phyloP scores from a whole-genome alignment of 2,113 vertebrate species.

The Alosa alosa region DNA sequence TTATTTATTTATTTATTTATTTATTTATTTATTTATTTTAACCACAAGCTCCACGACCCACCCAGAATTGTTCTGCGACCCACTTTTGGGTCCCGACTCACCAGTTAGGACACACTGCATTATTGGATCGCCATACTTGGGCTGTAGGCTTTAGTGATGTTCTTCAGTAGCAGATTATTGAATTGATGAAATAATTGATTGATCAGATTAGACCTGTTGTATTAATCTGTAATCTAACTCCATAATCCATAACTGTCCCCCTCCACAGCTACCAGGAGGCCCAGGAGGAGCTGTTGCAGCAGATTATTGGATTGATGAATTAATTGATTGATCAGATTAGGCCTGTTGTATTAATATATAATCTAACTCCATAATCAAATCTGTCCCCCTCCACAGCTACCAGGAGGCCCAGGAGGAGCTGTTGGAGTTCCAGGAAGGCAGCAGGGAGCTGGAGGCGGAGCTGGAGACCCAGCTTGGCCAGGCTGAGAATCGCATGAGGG shows the following conservation, averaged over 20 bases:
- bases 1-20: no score
- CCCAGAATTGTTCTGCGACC: no score
- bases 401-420: constrained; percentile 95
- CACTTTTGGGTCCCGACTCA: no score
- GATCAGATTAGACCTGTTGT: not conserved
- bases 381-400: constrained; percentile 69
- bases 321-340: not conserved
- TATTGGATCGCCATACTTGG: not conserved
- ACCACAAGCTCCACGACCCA: no score
- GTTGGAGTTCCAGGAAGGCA: constrained; percentile 96
- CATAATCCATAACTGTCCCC: not conserved
- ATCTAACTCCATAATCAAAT: not conserved
- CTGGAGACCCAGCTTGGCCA: constrained; percentile 93
- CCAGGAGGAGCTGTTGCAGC: constrained; percentile 85
- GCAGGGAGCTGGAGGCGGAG: constrained; percentile 95
- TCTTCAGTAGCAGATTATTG: not conserved
- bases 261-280: constrained; percentile 86
- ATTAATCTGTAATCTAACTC: not conserved
- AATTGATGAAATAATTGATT: not conserved
- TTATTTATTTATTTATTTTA: no score
- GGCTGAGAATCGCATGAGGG: constrained; percentile 88
- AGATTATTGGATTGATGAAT: not conserved
- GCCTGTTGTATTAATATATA: not conserved
- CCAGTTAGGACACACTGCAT: no score
- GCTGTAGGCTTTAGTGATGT: not conserved